Percentiles rank a stretch among this genome's conserved stretches.
These are phyloP conservation scores for Drosophila micromelanica DNA, from an alignment of 1,140 invertebrate species.

Conservation along the genomic window DNA sequence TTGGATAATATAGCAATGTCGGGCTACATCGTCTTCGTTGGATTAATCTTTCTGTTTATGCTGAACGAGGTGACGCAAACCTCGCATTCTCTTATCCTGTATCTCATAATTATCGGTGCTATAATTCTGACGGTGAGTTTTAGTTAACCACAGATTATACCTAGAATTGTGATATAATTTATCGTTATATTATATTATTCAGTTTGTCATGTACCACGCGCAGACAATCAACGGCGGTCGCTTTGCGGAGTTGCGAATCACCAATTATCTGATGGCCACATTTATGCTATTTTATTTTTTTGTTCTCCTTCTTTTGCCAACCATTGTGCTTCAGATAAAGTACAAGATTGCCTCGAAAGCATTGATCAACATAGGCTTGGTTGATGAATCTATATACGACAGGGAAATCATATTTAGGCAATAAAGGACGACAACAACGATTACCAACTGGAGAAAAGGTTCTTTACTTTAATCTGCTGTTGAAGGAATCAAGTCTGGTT, in stretches of 20 bases:
- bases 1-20: constrained; percentile 64
- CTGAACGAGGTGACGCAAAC: constrained; percentile 31
- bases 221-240: constrained; percentile 71
- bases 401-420: no score
- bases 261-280: constrained; percentile 60
- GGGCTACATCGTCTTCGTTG: constrained; percentile 62
- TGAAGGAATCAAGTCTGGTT: no score
- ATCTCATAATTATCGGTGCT: constrained; percentile 40
- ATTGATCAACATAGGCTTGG: no score
- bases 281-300: constrained; percentile 72
- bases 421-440: no score
- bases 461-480: no score
- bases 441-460: no score
- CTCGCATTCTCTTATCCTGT: constrained; percentile 39
- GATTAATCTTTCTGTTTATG: constrained; percentile 64
- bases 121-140: constrained; percentile 61
- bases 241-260: constrained; percentile 68
- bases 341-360: constrained; percentile 8
- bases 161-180: neutral
- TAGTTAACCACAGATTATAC: no score
- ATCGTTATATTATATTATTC: no score
- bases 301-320: constrained; percentile 56
- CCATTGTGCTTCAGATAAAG: constrained; percentile 51
- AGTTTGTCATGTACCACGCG: constrained; percentile 60
- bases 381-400: no score